A percentile compares a stretch with the other conserved stretches of the same genome.
Conservation (phyloP, 1,140 invertebrate genomes). For the Zaprionus ghesquierei region DNA sequence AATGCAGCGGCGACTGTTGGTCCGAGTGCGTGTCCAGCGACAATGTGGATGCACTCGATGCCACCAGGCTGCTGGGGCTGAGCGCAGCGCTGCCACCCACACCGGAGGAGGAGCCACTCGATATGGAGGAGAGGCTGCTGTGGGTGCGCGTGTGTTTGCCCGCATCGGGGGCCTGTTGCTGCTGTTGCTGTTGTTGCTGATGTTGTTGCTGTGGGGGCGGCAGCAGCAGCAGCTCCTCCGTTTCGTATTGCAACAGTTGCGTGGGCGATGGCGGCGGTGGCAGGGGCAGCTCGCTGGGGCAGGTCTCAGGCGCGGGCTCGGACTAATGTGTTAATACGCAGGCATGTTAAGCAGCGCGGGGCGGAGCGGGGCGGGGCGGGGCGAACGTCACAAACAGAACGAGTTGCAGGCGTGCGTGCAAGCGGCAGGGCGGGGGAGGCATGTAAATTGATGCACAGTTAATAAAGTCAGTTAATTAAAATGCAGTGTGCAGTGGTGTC, state of each 20-base stretch:
- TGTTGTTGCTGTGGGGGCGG: background rate
- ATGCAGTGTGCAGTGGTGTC: constrained; percentile 29
- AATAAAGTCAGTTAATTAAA: constrained; percentile 73
- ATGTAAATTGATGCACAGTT: constrained; percentile 51
- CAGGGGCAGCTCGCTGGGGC: constrained; percentile 61
- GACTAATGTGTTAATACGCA: constrained; percentile 66
- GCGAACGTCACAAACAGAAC: background rate
- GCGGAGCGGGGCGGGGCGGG: constrained; percentile 13
- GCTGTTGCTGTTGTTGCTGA: constrained; percentile 28
- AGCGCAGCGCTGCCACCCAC: constrained; percentile 51
- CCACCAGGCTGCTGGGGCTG: constrained; percentile 49
- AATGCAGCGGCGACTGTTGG: constrained; percentile 64
- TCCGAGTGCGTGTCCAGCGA: constrained; percentile 57
- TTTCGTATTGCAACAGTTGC: constrained; percentile 70
- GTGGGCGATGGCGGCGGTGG: constrained; percentile 76
- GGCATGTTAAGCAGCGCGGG: constrained; percentile 37
- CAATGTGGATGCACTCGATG: constrained; percentile 56
- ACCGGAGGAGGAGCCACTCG: constrained; percentile 66
- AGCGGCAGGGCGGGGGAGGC: constrained; percentile 3
- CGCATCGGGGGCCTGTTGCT: constrained; percentile 21
- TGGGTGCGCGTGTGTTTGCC: constrained; percentile 63
- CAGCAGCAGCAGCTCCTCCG: constrained; percentile 43
- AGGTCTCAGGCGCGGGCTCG: constrained; percentile 28
- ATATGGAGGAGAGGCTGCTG: constrained; percentile 73
- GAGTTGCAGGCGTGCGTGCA: constrained; percentile 3